Evolutionary conservation across 2,113 vertebrate genomes (phyloP).

Genomic region (Ophiodon elongatus): DNA sequence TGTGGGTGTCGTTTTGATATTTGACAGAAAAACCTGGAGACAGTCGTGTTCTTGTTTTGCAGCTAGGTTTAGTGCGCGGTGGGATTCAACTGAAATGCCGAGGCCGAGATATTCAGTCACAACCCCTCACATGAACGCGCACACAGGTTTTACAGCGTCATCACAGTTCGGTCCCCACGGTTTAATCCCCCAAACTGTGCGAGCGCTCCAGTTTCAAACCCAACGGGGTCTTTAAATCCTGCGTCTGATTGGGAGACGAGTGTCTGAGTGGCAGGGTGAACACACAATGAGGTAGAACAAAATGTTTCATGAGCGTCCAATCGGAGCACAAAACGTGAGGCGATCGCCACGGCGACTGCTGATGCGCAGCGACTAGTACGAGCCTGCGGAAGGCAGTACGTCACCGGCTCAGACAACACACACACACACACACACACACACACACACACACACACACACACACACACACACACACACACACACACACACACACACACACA

Average conservation of each 20-base stretch:
- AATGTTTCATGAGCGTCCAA: constrained; percentile 69
- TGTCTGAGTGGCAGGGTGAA: constrained; percentile 65
- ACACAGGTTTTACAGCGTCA: constrained; percentile 8
- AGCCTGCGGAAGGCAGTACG: constrained; percentile 59
- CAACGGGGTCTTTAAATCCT: constrained; percentile 14
- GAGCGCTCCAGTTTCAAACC: constrained; percentile 9
- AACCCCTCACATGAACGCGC: constrained; percentile 6
- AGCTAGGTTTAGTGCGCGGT: constrained; percentile 34
- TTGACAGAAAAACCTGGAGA: constrained; percentile 23
- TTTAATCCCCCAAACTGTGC: background rate
- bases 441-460: background rate
- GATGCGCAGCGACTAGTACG: constrained; percentile 32
- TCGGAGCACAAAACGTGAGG: constrained; percentile 41
- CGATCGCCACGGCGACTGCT: background rate
- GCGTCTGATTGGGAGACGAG: constrained; percentile 46
- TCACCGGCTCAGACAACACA: constrained; percentile 27
- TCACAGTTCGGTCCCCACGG: constrained; percentile 34
- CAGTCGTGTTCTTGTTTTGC: constrained; percentile 41
- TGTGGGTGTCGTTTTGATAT: constrained; percentile 36
- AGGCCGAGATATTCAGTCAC: constrained; percentile 38
- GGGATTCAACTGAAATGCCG: constrained; percentile 43
- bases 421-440: background rate
- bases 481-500: background rate
- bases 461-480: background rate
- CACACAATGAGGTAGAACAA: constrained; percentile 80